phyloP scores from a whole-genome alignment of 2,797 vertebrate genomes.

The Sebastiscus tertius region DNA sequence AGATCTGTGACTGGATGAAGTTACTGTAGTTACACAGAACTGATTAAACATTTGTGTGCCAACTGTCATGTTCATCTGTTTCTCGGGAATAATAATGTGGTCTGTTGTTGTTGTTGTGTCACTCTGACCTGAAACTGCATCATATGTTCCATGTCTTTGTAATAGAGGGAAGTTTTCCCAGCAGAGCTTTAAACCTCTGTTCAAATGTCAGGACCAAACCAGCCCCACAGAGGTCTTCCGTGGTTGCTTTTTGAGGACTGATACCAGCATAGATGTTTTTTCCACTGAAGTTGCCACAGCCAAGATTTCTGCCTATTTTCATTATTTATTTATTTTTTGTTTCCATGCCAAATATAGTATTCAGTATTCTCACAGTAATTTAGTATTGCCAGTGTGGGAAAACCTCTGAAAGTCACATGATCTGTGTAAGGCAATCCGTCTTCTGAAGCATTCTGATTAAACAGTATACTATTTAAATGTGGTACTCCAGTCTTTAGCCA shows the following conservation, averaged over 20 bases:
- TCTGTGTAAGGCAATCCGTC: background rate
- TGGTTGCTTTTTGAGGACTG: background rate
- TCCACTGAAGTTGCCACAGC: background rate
- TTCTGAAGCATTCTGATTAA: background rate
- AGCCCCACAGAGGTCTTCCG: background rate
- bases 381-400: background rate
- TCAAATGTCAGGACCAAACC: background rate
- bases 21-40: slow-evolving; percentile 4
- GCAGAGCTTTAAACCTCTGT: background rate
- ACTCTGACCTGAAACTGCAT: background rate
- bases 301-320: background rate
- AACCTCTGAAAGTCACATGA: background rate
- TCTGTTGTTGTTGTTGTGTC: background rate
- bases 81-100: background rate
- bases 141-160: background rate
- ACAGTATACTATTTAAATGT: background rate
- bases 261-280: background rate
- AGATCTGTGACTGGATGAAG: slow-evolving; percentile 14
- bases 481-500: background rate
- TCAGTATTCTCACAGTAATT: background rate
- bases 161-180: background rate
- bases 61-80: background rate
- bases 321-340: background rate
- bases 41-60: background rate
- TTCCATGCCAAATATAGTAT: slow-evolving; percentile 1